Conservation (phyloP, 1,140 invertebrate species). For the Lethocerus indicus region DNA sequence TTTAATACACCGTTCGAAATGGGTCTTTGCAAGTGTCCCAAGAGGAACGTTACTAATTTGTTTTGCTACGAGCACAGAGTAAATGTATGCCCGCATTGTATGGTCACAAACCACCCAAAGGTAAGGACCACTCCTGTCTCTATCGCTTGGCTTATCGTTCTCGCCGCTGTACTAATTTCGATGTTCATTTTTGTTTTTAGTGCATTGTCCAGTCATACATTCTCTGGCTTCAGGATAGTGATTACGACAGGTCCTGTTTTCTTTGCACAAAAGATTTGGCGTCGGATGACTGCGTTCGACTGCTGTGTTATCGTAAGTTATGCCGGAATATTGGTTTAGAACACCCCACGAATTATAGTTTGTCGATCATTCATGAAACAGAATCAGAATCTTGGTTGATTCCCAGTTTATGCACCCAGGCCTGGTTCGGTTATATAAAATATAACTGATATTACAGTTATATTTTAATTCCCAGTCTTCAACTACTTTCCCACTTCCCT, state of each 20-base stretch:
- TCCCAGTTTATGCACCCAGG: not conserved
- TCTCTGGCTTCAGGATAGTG: conserved; percentile 93
- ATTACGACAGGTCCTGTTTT: conserved; percentile 81
- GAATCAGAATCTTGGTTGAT: not conserved
- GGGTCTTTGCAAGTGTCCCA: conserved; percentile 96
- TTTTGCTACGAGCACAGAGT: conserved; percentile 98
- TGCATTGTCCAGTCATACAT: conserved; percentile 96
- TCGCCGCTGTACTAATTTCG: not conserved
- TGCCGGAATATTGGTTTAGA: not conserved
- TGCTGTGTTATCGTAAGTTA: conserved; percentile 61
- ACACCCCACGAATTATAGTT: not conserved
- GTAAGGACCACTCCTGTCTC: conserved; percentile 29
- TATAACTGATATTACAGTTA: not conserved
- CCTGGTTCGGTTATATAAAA: not conserved
- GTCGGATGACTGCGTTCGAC: conserved; percentile 69
- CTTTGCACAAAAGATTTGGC: conserved; percentile 65
- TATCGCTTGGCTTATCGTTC: not conserved
- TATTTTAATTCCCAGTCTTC: not conserved
- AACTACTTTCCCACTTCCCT: too few species aligned
- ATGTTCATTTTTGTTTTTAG: conserved; percentile 34
- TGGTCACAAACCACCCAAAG: conserved; percentile 88
- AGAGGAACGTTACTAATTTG: conserved; percentile 87
- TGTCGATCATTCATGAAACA: not conserved
- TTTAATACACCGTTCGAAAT: conserved; percentile 35
- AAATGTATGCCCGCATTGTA: conserved; percentile 96